Conservation (phyloP, 2,113 vertebrate species). For the Aegotheles bennettii region DNA sequence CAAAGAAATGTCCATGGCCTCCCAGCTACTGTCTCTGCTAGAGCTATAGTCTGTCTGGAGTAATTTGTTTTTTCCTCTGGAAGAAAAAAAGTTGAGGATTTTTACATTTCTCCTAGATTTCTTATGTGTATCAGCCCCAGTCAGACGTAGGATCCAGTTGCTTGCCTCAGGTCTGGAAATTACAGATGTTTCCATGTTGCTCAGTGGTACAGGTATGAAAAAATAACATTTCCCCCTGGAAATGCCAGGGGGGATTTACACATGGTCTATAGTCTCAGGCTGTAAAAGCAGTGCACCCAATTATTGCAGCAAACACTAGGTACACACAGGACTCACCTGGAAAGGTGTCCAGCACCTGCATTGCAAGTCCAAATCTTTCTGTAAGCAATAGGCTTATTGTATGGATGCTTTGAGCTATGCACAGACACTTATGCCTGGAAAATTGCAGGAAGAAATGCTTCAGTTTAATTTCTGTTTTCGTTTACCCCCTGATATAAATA, state of each 20-base stretch:
- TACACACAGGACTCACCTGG: not conserved
- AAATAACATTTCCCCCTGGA: not conserved
- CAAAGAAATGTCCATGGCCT: not conserved
- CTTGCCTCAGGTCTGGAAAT: not conserved
- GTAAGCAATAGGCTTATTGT: not conserved
- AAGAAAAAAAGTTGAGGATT: not conserved
- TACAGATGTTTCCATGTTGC: not conserved
- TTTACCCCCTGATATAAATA: not conserved
- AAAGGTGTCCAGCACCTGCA: not conserved
- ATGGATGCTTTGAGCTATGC: not conserved
- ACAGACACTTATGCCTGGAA: not conserved
- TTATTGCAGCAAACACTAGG: not conserved
- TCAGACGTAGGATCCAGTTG: accelerated
- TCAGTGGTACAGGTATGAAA: not conserved
- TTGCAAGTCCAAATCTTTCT: not conserved
- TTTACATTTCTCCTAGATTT: not conserved
- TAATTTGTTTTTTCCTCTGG: not conserved
- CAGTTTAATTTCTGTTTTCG: not conserved
- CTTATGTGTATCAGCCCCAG: not conserved
- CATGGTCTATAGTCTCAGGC: not conserved
- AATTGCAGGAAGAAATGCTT: not conserved
- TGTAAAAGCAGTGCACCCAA: not conserved
- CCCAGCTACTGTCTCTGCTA: not conserved
- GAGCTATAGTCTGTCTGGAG: not conserved
- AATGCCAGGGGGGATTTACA: not conserved